A percentile compares a stretch with the other conserved stretches of the same genome.
Evolutionary conservation across 2,113 vertebrate genomes (phyloP).

Genomic region (Dicentrarchus labrax): DNA sequence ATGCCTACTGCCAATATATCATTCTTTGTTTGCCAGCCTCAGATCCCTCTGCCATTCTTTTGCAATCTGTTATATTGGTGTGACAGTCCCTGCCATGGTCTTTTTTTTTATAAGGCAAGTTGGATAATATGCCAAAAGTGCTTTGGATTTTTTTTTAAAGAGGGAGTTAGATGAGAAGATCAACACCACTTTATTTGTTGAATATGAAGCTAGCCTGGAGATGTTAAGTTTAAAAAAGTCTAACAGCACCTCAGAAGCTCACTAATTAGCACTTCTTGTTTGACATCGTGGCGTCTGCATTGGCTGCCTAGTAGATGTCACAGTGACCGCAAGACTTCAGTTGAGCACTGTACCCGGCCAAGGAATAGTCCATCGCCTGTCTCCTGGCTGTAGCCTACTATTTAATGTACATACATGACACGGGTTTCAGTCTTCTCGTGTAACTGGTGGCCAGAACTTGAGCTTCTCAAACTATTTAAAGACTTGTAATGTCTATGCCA

Average conservation of each 20-base stretch:
- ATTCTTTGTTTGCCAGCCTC: slow-evolving; percentile 3
- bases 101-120: background rate
- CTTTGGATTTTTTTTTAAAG: background rate
- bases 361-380: too few relatives aligned
- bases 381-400: too few relatives aligned
- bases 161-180: background rate
- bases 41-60: slow-evolving; percentile 15
- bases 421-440: background rate
- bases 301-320: background rate
- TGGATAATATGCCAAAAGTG: background rate
- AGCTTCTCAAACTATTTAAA: background rate
- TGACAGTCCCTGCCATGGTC: background rate
- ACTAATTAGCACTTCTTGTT: background rate
- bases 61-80: slow-evolving; percentile 1
- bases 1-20: background rate
- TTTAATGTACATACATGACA: too few relatives aligned
- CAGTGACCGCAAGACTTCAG: background rate
- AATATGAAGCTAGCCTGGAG: background rate
- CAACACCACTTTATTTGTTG: background rate
- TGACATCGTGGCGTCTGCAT: background rate
- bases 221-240: background rate
- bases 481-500: background rate
- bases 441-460: background rate
- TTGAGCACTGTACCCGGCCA: too few relatives aligned
- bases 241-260: background rate